Evolutionary conservation across 2,888 invertebrate genomes (phyloP).

Genomic region (Andrena minutula): DNA sequence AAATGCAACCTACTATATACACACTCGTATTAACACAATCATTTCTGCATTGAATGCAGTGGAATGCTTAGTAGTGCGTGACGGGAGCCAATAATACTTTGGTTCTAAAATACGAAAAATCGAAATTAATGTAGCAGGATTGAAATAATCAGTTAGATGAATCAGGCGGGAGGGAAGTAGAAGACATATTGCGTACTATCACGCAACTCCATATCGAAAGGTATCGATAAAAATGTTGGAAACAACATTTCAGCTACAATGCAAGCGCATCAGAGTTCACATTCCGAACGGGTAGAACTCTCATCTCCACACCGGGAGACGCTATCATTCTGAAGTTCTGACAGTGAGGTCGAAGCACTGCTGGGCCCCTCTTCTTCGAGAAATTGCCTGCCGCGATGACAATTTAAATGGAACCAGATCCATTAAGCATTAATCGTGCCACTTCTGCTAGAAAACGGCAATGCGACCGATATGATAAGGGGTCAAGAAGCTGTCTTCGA

Average conservation of each 20-base stretch:
- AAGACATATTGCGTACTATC: conserved; percentile 4
- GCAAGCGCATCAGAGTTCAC: conserved; percentile 39
- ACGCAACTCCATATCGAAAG: conserved; percentile 6
- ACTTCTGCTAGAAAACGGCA: conserved; percentile 43
- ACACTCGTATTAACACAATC: too few species aligned
- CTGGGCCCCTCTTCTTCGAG: conserved; percentile 39
- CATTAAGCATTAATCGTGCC: conserved; percentile 56
- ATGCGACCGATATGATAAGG: conserved; percentile 30
- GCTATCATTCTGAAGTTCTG: conserved; percentile 38
- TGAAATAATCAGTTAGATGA: not conserved
- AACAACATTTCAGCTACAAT: conserved; percentile 72
- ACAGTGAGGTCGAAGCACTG: conserved; percentile 34
- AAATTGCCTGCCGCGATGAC: conserved; percentile 60
- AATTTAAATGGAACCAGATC: conserved; percentile 59
- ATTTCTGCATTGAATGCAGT: too few species aligned
- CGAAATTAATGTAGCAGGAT: not conserved
- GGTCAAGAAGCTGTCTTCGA: conserved; percentile 25
- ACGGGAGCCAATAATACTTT: too few species aligned
- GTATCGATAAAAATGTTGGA: conserved; percentile 54
- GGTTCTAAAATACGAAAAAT: too few species aligned
- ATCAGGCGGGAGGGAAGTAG: not conserved
- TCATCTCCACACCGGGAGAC: conserved; percentile 16
- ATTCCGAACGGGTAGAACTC: conserved; percentile 34
- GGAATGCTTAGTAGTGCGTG: too few species aligned
- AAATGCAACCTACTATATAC: too few species aligned